Base-by-base conservation (phyloP, 2,797 vertebrate species). In the Liasis olivaceus region DNA sequence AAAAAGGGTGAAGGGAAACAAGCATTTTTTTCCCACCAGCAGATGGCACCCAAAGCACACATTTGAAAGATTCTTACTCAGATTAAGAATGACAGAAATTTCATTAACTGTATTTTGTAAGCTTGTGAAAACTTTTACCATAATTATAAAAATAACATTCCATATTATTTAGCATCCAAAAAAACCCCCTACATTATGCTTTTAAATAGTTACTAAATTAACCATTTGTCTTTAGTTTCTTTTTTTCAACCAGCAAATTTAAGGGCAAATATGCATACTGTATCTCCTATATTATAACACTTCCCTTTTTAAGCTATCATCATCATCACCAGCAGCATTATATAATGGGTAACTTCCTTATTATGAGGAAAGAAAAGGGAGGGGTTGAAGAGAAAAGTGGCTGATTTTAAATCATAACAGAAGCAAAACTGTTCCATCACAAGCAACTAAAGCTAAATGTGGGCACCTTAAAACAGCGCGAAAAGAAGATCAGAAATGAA, bases 41-140 rank as follows among this genome's bases (percentile, higher is more conserved):
- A 93, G 92, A 51, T 88, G 92, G 92, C 92, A 88, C 0, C 24
- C 92, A 90, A 42, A 84, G 47, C 66, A 28, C 89, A 93, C 36
- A 88, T 6, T 47, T 90, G 81, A 81, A 59, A 90, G 3, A 62
- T 42, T 62, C 4, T 54, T n/a, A 59, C 5, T 51, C 13, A 36
- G 17, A 28, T 22, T 31, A 54, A 1, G 86, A 72, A 90, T 28
- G 13, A 31, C 8, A 28, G 62, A 42, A 47, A 22, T 42, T 56
- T 58, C 22, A 9, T 85, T 47, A 85, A 22, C 4, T 42, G 11
- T 20, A 36, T 90, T 90, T 84, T 36, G 58, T 54, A 90, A 93
- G 31, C 3, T 36, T 87, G n/a, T 0, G 2, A 54, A 66, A 31
- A 56, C 26, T 64, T 51, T 81, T 81, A 36, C 47, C 24, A 42